These are phyloP conservation scores for Onychomys leucogaster DNA, from an alignment of 2,797 vertebrate genomes.

Conservation along the genomic window DNA sequence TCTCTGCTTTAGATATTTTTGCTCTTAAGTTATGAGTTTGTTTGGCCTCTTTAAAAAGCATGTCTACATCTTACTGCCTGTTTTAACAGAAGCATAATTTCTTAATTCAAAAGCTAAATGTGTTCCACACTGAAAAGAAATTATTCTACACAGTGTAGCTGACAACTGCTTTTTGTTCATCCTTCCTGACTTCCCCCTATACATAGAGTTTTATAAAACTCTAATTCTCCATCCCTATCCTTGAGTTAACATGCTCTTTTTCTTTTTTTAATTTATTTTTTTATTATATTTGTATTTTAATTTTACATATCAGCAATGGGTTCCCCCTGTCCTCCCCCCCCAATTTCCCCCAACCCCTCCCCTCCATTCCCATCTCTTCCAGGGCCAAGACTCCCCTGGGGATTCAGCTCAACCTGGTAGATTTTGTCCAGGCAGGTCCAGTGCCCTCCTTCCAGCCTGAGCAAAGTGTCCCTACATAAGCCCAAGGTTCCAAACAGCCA, in stretches of 20 bases:
- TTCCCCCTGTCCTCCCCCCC: too few species aligned
- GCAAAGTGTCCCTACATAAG: too few species aligned
- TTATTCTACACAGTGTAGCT: background rate
- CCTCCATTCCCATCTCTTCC: too few species aligned
- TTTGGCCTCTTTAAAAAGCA: conserved; percentile 37
- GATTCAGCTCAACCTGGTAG: too few species aligned
- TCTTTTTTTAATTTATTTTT: too few species aligned
- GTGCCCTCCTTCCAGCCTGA: too few species aligned
- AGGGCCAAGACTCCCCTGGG: too few species aligned
- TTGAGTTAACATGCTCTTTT: conserved; percentile 23
- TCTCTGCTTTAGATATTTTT: conserved; percentile 31
- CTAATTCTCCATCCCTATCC: background rate
- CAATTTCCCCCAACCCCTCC: too few species aligned
- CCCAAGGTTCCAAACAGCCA: too few species aligned
- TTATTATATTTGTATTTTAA: too few species aligned
- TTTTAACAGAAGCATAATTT: background rate
- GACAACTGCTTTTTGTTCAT: background rate
- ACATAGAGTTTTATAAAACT: background rate
- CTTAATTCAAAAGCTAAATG: conserved; percentile 25
- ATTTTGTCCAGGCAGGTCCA: too few species aligned
- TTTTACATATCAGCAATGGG: too few species aligned
- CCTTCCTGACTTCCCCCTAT: background rate
- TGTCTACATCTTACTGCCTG: background rate
- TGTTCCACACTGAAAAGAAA: background rate
- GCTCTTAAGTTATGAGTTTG: conserved; percentile 19